Conservation (phyloP, 1,140 invertebrate genomes). For the Lepidurus packardi region DNA sequence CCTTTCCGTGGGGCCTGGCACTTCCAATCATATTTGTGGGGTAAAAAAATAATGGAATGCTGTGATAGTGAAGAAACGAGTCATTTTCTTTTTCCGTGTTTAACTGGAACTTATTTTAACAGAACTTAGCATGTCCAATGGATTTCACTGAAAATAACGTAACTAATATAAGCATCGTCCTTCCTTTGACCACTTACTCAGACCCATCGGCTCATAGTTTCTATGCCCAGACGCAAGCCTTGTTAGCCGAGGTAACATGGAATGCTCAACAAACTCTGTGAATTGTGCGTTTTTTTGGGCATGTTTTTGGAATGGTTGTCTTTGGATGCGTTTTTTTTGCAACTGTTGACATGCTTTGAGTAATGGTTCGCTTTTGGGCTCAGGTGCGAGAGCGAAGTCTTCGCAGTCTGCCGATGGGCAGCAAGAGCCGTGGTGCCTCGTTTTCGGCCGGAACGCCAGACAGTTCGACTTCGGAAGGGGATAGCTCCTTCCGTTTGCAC, state of each 20-base stretch:
- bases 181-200: constrained; percentile 21
- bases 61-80: not conserved
- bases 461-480: constrained; percentile 72
- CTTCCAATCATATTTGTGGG: constrained; percentile 7
- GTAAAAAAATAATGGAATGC: not conserved
- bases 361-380: not conserved
- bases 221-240: constrained; percentile 7
- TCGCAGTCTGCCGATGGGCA: constrained; percentile 74
- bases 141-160: not conserved
- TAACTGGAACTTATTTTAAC: not conserved
- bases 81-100: not conserved
- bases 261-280: not conserved
- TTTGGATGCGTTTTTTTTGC: constrained; percentile 4
- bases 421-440: constrained; percentile 60
- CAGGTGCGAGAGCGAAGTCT: constrained; percentile 83
- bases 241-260: constrained; percentile 1
- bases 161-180: constrained; percentile 7
- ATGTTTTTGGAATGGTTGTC: not conserved
- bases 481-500: constrained; percentile 56
- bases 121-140: not conserved
- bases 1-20: constrained; percentile 15
- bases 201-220: constrained; percentile 21
- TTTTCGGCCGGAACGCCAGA: constrained; percentile 75
- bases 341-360: not conserved
- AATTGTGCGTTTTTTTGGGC: not conserved